Conservation (phyloP, 2,113 vertebrate genomes). For the Acanthochromis polyacanthus region DNA sequence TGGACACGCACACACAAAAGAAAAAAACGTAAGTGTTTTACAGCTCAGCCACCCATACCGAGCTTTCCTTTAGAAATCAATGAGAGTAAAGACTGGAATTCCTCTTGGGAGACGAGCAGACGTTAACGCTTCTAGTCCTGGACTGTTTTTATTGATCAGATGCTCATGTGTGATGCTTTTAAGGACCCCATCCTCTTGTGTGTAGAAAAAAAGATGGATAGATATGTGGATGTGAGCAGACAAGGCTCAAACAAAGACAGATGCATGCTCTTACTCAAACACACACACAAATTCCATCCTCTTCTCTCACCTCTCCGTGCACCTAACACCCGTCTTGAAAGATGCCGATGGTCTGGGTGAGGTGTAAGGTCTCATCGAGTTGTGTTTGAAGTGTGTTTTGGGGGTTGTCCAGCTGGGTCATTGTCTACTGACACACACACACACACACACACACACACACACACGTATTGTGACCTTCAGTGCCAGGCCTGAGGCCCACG, state of each 20-base stretch:
- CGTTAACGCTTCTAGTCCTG: conserved; percentile 18
- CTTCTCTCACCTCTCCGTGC: conserved; percentile 43
- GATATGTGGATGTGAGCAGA: conserved; percentile 37
- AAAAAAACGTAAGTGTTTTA: conserved; percentile 18
- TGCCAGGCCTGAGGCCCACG: conserved; percentile 55
- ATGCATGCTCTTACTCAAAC: conserved; percentile 26
- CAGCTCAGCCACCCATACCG: conserved; percentile 52
- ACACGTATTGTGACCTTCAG: conserved; percentile 55
- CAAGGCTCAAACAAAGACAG: conserved; percentile 2
- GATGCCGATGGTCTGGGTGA: conserved; percentile 66
- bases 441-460: conserved; percentile 34
- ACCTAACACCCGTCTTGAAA: conserved; percentile 64
- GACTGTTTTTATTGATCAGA: conserved; percentile 57
- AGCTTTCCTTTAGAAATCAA: conserved; percentile 59
- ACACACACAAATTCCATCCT: conserved; percentile 43
- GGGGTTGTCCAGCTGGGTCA: conserved; percentile 64
- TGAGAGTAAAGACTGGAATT: conserved; percentile 40
- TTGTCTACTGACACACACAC: conserved; percentile 55
- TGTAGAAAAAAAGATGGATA: conserved; percentile 21
- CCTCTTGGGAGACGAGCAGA: conserved; percentile 49
- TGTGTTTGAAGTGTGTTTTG: conserved; percentile 75
- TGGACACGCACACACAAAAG: background rate
- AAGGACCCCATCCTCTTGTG: conserved; percentile 27
- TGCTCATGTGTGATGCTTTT: conserved; percentile 42
- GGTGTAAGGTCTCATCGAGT: conserved; percentile 64